These are phyloP conservation scores for Habrosyne pyritoides DNA, from an alignment of 2,888 invertebrate species.

Conservation along the genomic window DNA sequence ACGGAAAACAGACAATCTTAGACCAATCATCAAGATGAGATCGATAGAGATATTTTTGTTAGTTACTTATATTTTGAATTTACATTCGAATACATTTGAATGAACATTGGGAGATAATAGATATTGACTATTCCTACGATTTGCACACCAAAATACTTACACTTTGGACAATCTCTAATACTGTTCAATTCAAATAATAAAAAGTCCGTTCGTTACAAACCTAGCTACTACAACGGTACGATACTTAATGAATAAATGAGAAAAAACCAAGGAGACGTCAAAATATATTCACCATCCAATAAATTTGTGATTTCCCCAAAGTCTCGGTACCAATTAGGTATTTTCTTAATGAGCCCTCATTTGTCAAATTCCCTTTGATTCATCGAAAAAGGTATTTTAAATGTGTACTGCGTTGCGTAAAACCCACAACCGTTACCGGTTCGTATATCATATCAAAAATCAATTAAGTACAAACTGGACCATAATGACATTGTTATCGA, in stretches of 20 bases:
- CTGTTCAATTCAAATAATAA: too few species aligned
- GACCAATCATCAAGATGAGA: too few species aligned
- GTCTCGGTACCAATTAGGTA: background rate
- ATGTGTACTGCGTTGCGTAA: background rate
- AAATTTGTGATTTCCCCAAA: slow-evolving; percentile 1
- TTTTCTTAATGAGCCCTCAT: background rate
- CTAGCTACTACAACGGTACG: background rate
- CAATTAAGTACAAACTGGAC: background rate
- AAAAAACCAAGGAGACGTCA: background rate
- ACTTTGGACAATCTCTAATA: too few species aligned
- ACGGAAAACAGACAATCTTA: too few species aligned
- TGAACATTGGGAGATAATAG: too few species aligned
- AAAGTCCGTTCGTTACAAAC: too few species aligned
- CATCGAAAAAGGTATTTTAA: background rate
- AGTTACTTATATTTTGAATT: too few species aligned
- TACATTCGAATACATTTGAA: too few species aligned
- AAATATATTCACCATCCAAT: background rate
- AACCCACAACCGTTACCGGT: slow-evolving; percentile 2
- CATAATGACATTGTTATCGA: background rate
- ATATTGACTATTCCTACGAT: too few species aligned
- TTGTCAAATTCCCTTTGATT: background rate
- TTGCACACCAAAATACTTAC: too few species aligned
- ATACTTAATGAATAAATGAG: background rate
- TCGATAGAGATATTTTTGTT: too few species aligned
- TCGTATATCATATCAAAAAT: background rate